A percentile compares a stretch with the other conserved stretches of the same genome.
Evolutionary conservation across 2,888 invertebrate species (phyloP).

Genomic region (Aphodius sticticus): DNA sequence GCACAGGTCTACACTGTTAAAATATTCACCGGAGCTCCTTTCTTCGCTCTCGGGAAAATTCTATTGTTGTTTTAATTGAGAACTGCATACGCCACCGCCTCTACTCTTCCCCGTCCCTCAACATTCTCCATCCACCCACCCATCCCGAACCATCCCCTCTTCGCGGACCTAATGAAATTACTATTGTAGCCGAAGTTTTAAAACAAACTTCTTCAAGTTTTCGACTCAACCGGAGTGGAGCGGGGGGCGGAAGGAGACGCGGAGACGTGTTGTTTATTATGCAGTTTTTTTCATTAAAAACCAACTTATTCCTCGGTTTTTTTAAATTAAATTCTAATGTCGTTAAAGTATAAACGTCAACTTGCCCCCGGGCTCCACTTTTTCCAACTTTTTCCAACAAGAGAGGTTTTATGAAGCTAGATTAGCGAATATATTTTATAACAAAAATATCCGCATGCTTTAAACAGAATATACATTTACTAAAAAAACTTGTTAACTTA

Average conservation of each 20-base stretch:
- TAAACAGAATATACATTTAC: no score
- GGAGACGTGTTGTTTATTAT: slow-evolving; percentile 22
- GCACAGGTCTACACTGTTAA: slow-evolving; percentile 50
- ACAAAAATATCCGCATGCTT: no score
- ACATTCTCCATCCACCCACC: background rate
- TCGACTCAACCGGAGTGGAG: background rate
- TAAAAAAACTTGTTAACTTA: no score
- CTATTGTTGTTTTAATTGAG: slow-evolving; percentile 56
- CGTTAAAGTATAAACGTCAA: slow-evolving; percentile 4
- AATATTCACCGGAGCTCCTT: slow-evolving; percentile 47
- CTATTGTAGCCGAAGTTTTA: slow-evolving; percentile 42
- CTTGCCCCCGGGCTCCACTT: background rate
- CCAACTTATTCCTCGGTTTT: slow-evolving; percentile 18
- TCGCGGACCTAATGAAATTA: slow-evolving; percentile 51
- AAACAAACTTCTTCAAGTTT: slow-evolving; percentile 31
- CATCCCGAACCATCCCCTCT: background rate
- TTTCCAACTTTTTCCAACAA: background rate
- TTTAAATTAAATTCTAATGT: slow-evolving; percentile 22
- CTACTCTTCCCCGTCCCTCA: background rate
- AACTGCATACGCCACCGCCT: slow-evolving; percentile 46
- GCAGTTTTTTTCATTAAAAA: slow-evolving; percentile 20
- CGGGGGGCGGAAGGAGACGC: slow-evolving; percentile 8
- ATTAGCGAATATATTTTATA: no score
- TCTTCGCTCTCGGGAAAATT: slow-evolving; percentile 42
- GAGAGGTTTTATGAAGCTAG: background rate